phyloP scores from a whole-genome alignment of 2,113 vertebrate species.

The Malurus elegans region DNA sequence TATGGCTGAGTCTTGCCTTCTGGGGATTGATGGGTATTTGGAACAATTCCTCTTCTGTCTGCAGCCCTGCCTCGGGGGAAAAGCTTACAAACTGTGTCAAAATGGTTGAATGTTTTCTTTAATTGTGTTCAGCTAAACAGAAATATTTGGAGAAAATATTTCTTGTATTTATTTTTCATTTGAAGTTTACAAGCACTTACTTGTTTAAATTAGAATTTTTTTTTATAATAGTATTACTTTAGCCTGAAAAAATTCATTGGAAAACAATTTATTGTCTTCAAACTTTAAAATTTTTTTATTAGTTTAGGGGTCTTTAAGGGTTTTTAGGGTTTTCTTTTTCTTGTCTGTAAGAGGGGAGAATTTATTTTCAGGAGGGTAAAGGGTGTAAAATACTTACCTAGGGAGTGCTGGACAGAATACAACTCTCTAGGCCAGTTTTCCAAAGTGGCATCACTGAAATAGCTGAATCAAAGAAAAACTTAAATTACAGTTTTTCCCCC shows the following conservation, averaged over 20 bases:
- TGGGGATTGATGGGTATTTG: slow-evolving; percentile 3
- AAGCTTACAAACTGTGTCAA: neutral
- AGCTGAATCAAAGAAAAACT: neutral
- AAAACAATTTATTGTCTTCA: neutral
- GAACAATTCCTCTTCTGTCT: slow-evolving; percentile 26
- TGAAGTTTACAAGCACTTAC: neutral
- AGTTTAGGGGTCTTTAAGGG: neutral
- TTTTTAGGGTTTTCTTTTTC: neutral
- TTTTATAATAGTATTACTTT: neutral
- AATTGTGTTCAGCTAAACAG: neutral
- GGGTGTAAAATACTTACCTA: neutral
- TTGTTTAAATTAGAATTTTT: neutral
- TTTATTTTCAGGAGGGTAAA: neutral
- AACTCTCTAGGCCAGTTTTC: neutral
- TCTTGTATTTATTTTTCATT: neutral
- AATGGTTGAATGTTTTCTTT: neutral
- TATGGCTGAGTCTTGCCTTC: neutral
- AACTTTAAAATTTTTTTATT: neutral
- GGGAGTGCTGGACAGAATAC: neutral
- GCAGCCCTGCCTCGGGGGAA: neutral
- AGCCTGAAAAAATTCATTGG: neutral
- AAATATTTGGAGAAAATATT: neutral
- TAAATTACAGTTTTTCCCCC: neutral
- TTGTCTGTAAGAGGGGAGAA: neutral
- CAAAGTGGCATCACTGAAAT: neutral